phyloP scores from a whole-genome alignment of 1,140 invertebrate species.

The Drosophila yakuba region DNA sequence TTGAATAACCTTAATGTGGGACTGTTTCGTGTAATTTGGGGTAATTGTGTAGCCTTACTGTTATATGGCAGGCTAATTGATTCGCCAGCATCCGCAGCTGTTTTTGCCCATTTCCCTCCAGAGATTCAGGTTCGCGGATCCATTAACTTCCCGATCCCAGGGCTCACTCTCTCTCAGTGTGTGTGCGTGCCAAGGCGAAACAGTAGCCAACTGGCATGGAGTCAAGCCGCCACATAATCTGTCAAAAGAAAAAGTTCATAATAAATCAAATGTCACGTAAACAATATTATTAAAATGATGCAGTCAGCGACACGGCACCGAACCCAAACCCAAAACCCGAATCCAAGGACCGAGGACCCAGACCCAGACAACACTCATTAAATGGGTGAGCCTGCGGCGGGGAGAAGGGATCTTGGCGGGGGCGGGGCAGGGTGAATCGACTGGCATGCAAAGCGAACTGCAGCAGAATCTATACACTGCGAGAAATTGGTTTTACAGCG shows the following conservation, averaged over 20 bases:
- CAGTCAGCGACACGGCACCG: constrained; percentile 54
- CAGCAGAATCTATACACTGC: constrained; percentile 20
- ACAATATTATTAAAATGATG: constrained; percentile 83
- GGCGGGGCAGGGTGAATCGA: neutral
- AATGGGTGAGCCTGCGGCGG: constrained; percentile 49
- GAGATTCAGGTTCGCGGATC: constrained; percentile 35
- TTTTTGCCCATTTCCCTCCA: constrained; percentile 29
- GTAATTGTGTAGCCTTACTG: constrained; percentile 52
- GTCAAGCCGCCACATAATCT: constrained; percentile 78
- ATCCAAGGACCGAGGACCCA: neutral
- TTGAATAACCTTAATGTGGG: constrained; percentile 38
- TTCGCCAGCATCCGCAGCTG: constrained; percentile 47
- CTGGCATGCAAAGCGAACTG: constrained; percentile 61
- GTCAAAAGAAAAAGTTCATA: constrained; percentile 83
- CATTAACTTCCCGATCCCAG: constrained; percentile 50
- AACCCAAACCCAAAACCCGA: constrained; percentile 15
- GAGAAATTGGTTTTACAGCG: neutral
- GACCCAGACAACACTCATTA: constrained; percentile 64
- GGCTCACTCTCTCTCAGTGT: constrained; percentile 20
- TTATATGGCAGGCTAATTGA: constrained; percentile 63
- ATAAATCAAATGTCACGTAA: constrained; percentile 84
- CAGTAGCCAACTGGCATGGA: constrained; percentile 69
- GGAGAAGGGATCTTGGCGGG: constrained; percentile 34
- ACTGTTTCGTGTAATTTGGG: constrained; percentile 47
- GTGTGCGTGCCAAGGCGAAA: constrained; percentile 48